Evolutionary conservation across 1,140 invertebrate species (phyloP), one percentile per base, ranked within the genome.

Genomic region (Eriocheir sinensis): DNA sequence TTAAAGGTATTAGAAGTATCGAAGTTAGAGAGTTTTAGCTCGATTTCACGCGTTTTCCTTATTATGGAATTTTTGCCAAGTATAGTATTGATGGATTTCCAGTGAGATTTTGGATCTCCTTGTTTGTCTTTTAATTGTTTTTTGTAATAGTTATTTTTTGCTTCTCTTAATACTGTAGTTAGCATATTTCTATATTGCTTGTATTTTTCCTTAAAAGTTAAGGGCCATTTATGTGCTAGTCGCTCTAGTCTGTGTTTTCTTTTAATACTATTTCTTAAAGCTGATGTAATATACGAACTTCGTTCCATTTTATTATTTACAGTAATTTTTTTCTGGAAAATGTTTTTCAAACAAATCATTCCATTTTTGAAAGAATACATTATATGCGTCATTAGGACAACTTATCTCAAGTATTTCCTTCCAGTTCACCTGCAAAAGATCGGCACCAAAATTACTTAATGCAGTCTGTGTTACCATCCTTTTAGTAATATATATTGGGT

Each of bases 331-430:
- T 38, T 32, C 4, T 34, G 85, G 4, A 88, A 88, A 88, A 38
- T 88, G 85, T 88, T 36, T 88, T 40, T 88, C 2, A 40, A 88
- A 88, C 12, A 88, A 88, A 6, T 4, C 21, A 36, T 88, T 88
- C 15, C 15, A 88, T 34, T 40, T 34, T 38, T 88, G 15, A 38
- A 32, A 36, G 36, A 88, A 88, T 2, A 38, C 21, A 21, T 88
- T 38, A 38, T 34, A 88, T 30, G 85, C 85, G 17, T 88, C 85
- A 88, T 88, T 36, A 32, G 85, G 85, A 21, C 85, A 88, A 38
- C 36, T 34, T 17, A 40, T 38, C 34, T 88, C 34, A 40, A 88
- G 34, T 38, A 88, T 40, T 12, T 38, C 12, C 3, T 34, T 38
- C 85, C 85, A 88, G 21, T 40, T 34, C 12, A 30, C 21, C 34